phyloP scores from a whole-genome alignment of 2,888 invertebrate genomes.

The Mamestra brassicae region DNA sequence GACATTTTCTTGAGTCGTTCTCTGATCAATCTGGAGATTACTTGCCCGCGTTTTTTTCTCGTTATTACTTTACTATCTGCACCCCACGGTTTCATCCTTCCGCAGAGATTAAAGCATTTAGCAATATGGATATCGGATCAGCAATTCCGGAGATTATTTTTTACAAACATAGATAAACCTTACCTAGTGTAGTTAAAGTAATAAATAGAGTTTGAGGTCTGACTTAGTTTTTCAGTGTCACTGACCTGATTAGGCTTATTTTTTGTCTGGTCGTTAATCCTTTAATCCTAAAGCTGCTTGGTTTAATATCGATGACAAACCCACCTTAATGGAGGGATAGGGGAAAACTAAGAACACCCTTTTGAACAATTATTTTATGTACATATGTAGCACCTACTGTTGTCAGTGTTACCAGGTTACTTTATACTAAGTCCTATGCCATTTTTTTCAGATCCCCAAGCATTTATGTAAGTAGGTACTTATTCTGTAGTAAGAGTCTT shows the following conservation, averaged over 20 bases:
- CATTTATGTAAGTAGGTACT: constrained; percentile 13
- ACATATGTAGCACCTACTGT: not conserved
- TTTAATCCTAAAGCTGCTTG: not conserved
- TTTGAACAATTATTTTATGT: not conserved
- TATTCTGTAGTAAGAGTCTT: constrained; percentile 15
- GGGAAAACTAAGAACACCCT: too few species aligned
- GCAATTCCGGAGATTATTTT: too few species aligned
- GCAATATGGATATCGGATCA: too few species aligned
- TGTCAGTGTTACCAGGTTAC: not conserved
- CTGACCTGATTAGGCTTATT: not conserved
- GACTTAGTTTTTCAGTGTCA: not conserved
- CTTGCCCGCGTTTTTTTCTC: not conserved
- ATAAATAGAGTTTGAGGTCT: not conserved
- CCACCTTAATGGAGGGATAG: not conserved
- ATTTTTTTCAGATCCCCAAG: constrained; percentile 4
- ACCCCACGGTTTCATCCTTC: not conserved
- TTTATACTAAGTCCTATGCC: not conserved
- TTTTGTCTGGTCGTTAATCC: not conserved
- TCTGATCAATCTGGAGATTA: not conserved
- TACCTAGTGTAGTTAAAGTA: not conserved
- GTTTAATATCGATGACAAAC: not conserved
- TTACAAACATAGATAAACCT: too few species aligned
- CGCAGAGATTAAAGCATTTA: too few species aligned
- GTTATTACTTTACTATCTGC: not conserved
- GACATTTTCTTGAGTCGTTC: not conserved